Conservation (phyloP, 2,888 invertebrate species). For the Pachliopta kotzebuea region DNA sequence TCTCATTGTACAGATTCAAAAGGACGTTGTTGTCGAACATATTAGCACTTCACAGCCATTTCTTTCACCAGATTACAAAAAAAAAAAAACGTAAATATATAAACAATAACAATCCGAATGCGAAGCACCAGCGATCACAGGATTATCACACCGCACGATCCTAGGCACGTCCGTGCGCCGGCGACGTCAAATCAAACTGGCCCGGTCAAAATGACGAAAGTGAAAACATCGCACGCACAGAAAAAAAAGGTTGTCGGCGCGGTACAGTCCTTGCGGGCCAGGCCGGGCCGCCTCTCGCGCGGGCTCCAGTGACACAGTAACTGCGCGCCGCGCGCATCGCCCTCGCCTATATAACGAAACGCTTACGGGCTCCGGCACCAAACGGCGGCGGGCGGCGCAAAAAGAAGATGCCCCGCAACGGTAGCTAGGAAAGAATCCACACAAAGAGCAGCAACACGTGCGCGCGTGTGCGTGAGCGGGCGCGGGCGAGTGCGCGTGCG, state of each 20-base stretch:
- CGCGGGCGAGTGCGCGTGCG: slow-evolving; percentile 68
- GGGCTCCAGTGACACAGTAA: slow-evolving; percentile 78
- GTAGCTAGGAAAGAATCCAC: slow-evolving; percentile 75
- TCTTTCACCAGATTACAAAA: slow-evolving; percentile 53
- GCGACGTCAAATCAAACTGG: slow-evolving; percentile 79
- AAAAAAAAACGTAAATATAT: slow-evolving; percentile 41
- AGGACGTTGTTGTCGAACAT: slow-evolving; percentile 77
- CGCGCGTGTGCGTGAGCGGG: slow-evolving; percentile 73
- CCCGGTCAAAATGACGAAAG: slow-evolving; percentile 80
- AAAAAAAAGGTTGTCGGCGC: slow-evolving; percentile 64
- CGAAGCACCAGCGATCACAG: slow-evolving; percentile 74
- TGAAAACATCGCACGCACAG: slow-evolving; percentile 79
- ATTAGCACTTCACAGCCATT: slow-evolving; percentile 79
- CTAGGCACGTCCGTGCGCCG: slow-evolving; percentile 78
- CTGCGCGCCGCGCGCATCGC: slow-evolving; percentile 74
- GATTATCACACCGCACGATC: slow-evolving; percentile 71
- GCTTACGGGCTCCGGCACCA: slow-evolving; percentile 68
- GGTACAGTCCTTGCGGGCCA: slow-evolving; percentile 74
- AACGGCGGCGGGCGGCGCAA: slow-evolving; percentile 72
- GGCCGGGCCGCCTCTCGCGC: slow-evolving; percentile 77
- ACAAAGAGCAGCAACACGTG: slow-evolving; percentile 75
- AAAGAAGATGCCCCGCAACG: slow-evolving; percentile 76
- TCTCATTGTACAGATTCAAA: slow-evolving; percentile 78
- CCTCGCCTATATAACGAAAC: slow-evolving; percentile 77
- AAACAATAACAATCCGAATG: slow-evolving; percentile 64